Conservation (phyloP, 2,888 invertebrate species). For the Salpingus planirostris region DNA sequence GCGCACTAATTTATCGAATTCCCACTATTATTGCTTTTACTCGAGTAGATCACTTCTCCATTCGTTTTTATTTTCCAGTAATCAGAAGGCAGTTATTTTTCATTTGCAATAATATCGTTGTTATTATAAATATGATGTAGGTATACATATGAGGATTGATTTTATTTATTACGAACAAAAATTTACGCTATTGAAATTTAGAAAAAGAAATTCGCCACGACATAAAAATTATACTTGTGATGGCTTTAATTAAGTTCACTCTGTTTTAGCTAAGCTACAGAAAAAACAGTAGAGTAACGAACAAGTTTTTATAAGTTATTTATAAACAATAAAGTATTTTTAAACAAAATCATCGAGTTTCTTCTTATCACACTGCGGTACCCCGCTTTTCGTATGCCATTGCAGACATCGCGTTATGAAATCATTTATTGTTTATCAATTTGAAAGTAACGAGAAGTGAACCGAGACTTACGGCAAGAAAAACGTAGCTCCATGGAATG, state of each 20-base stretch:
- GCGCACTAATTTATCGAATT: constrained; percentile 47
- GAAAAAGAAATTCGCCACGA: too few relatives aligned
- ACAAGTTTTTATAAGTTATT: constrained; percentile 38
- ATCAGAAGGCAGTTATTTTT: too few relatives aligned
- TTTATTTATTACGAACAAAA: constrained; percentile 5
- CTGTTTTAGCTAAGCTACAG: too few relatives aligned
- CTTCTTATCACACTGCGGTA: neutral
- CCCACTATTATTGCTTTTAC: neutral
- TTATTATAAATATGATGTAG: constrained; percentile 2
- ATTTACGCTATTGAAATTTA: constrained; percentile 1
- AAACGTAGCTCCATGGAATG: constrained; percentile 5
- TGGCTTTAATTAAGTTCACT: too few relatives aligned
- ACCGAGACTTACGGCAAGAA: neutral
- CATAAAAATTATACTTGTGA: too few relatives aligned
- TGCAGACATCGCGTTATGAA: too few relatives aligned
- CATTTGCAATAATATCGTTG: neutral
- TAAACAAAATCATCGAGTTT: constrained; percentile 9
- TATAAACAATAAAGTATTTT: constrained; percentile 37
- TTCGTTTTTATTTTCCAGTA: constrained; percentile 1
- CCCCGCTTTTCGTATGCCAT: too few relatives aligned
- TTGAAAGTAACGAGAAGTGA: neutral
- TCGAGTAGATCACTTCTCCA: neutral
- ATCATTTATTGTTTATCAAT: too few relatives aligned
- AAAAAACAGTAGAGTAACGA: too few relatives aligned
- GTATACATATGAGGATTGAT: constrained; percentile 1